Evolutionary conservation across 2,888 invertebrate genomes (phyloP).

Genomic region (Calephelis perditalis): DNA sequence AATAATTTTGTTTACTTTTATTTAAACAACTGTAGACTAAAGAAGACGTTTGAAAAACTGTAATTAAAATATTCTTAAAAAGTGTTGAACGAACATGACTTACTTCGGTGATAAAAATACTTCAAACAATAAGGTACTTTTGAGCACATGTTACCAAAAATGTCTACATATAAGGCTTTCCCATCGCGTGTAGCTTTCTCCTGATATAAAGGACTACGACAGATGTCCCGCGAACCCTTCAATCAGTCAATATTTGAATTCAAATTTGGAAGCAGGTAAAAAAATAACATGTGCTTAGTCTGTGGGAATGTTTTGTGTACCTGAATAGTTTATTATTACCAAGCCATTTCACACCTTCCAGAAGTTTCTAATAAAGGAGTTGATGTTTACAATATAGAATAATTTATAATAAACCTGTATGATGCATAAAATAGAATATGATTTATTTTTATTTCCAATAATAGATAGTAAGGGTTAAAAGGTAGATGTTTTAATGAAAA

Average conservation of each 20-base stretch:
- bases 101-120: not conserved
- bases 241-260: constrained; percentile 76
- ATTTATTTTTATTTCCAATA: no score
- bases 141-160: constrained; percentile 49
- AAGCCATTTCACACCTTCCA: constrained; percentile 5
- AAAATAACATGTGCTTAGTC: constrained; percentile 42
- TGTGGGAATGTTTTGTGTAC: constrained; percentile 38
- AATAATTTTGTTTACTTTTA: not conserved
- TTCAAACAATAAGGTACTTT: constrained; percentile 41
- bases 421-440: no score
- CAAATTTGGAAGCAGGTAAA: constrained; percentile 32
- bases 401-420: not conserved
- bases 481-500: no score
- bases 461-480: no score
- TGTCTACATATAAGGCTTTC: constrained; percentile 33
- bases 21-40: no score
- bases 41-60: no score
- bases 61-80: no score
- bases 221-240: constrained; percentile 71
- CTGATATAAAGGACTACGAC: constrained; percentile 42
- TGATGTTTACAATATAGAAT: not conserved
- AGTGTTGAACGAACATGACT: no score
- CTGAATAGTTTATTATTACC: constrained; percentile 15
- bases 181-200: constrained; percentile 56
- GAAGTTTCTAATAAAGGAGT: not conserved